phyloP scores from a whole-genome alignment of 2,113 vertebrate genomes.

The Chauna torquata region DNA sequence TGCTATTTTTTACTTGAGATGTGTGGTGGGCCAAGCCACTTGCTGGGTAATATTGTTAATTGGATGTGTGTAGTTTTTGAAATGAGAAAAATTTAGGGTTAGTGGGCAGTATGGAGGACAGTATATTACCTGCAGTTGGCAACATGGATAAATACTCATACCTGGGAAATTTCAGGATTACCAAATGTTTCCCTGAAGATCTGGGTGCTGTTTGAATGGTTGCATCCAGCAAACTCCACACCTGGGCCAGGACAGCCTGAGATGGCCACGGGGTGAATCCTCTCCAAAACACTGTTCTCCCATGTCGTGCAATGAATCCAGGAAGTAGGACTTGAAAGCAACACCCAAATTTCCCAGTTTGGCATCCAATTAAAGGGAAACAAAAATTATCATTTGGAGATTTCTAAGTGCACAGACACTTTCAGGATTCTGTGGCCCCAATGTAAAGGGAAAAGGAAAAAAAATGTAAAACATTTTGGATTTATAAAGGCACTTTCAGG shows the following conservation, averaged over 20 bases:
- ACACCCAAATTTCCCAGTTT: neutral
- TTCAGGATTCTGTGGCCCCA: neutral
- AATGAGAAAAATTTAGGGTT: neutral
- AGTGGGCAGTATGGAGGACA: neutral
- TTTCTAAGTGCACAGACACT: neutral
- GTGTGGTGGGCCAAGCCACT: conserved; percentile 10
- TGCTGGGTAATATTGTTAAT: neutral
- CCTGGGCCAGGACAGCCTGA: neutral
- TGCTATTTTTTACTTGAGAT: neutral
- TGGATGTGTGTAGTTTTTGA: neutral
- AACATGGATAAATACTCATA: neutral
- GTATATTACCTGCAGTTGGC: neutral
- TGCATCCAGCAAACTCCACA: neutral
- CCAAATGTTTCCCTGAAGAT: neutral
- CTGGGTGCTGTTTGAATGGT: neutral
- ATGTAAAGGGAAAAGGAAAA: neutral
- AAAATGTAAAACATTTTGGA: no score
- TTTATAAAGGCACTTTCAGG: neutral
- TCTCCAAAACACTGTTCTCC: rapidly evolving
- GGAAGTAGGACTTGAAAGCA: rapidly evolving
- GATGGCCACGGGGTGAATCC: rapidly evolving
- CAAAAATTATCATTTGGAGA: rapidly evolving
- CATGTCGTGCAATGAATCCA: neutral
- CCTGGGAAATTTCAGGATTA: neutral
- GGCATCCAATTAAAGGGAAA: neutral